Evolutionary conservation across 2,888 invertebrate species (phyloP).

Genomic region (Melikaiella ostensackeni): DNA sequence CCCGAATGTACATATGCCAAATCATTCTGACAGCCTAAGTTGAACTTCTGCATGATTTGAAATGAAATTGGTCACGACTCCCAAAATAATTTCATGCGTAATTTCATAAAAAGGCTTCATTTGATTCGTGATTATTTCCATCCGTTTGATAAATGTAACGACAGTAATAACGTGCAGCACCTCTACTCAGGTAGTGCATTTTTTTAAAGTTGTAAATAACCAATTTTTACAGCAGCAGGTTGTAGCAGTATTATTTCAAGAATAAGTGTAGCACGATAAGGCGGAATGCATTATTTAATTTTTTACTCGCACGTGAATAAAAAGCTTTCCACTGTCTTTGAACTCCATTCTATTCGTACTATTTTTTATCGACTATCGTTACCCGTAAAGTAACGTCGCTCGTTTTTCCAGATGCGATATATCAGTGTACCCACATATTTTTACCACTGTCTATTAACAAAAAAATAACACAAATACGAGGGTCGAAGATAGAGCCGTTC

Average conservation of each 20-base stretch:
- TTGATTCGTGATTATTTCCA: neutral
- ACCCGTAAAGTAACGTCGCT: constrained; percentile 18
- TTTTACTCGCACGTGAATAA: constrained; percentile 22
- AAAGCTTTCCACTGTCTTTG: constrained; percentile 34
- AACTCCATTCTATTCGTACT: constrained; percentile 19
- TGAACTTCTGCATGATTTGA: too few species aligned
- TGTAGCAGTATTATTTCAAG: constrained; percentile 14
- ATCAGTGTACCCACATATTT: constrained; percentile 16
- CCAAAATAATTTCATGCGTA: too few species aligned
- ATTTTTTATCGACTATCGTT: constrained; percentile 36
- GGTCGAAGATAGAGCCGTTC: constrained; percentile 3
- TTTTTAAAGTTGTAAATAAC: constrained; percentile 3
- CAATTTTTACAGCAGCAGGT: neutral
- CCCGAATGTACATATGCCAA: too few species aligned
- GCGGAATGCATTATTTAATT: constrained; percentile 11
- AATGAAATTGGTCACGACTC: too few species aligned
- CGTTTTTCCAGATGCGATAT: neutral
- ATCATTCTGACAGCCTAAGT: too few species aligned
- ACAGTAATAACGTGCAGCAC: neutral
- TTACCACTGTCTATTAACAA: constrained; percentile 33
- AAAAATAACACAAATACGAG: constrained; percentile 36
- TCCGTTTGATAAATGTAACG: neutral
- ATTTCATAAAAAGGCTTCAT: neutral
- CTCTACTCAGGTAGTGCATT: neutral
- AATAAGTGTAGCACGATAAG: constrained; percentile 17